phyloP scores from a whole-genome alignment of 2,797 vertebrate species.

The Salmo trutta region DNA sequence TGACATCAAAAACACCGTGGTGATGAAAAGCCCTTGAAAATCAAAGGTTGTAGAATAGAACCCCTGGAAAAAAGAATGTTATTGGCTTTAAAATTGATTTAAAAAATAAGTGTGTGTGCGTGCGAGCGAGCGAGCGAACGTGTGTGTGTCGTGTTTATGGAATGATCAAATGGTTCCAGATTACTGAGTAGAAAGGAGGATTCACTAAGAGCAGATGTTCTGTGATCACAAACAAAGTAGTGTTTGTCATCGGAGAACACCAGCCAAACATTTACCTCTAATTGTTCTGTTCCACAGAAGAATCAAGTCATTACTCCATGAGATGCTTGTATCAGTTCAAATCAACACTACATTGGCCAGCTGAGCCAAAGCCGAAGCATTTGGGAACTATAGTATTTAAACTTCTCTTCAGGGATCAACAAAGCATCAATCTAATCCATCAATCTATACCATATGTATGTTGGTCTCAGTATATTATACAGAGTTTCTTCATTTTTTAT shows the following conservation, averaged over 20 bases:
- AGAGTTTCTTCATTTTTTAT: too few species aligned
- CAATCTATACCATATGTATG: too few species aligned
- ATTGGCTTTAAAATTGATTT: background rate
- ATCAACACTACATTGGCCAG: background rate
- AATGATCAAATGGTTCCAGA: constrained; percentile 51
- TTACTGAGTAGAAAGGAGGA: constrained; percentile 64
- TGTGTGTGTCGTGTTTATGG: background rate
- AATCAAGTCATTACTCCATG: background rate
- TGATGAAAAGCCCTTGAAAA: background rate
- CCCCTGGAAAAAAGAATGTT: background rate
- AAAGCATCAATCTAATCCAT: too few species aligned
- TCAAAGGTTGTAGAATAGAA: background rate
- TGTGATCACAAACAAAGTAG: constrained; percentile 24
- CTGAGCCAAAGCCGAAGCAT: background rate
- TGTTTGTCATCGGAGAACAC: constrained; percentile 39
- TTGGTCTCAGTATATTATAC: too few species aligned
- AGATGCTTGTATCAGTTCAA: background rate
- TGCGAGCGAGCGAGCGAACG: too few species aligned
- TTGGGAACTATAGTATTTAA: too few species aligned
- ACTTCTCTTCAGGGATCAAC: too few species aligned
- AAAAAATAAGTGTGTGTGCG: background rate
- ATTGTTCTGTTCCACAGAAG: background rate
- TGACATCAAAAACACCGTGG: constrained; percentile 5
- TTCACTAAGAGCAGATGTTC: constrained; percentile 70
- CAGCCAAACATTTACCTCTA: constrained; percentile 56